Conservation (phyloP, 2,113 vertebrate genomes). For the Notiomystis cincta region DNA sequence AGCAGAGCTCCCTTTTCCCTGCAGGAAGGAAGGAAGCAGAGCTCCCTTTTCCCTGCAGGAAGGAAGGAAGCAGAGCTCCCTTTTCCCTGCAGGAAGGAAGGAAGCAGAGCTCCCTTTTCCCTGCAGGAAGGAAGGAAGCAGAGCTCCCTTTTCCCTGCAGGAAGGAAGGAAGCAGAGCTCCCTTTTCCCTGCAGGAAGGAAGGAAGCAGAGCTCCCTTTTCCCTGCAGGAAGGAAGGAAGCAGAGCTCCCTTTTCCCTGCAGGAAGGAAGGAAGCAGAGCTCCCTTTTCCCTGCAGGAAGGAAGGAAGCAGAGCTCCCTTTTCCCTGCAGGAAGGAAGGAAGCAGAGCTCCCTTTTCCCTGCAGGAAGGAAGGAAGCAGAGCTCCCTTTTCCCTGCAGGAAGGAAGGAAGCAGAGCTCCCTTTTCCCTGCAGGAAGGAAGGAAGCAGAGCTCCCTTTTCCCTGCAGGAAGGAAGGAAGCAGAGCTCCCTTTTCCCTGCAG, state of each 20-base stretch:
- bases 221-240: constrained; percentile 17
- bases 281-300: constrained; percentile 3
- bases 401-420: constrained; percentile 33
- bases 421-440: background rate
- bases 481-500: background rate
- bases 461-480: constrained; percentile 27
- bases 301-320: constrained; percentile 22
- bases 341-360: background rate
- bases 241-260: background rate
- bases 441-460: background rate
- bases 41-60: background rate
- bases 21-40: constrained; percentile 35
- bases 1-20: background rate
- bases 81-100: background rate
- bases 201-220: constrained; percentile 8
- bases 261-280: constrained; percentile 36
- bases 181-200: constrained; percentile 5
- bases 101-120: background rate
- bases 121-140: constrained; percentile 27
- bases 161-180: constrained; percentile 32
- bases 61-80: constrained; percentile 33
- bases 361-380: constrained; percentile 35
- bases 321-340: constrained; percentile 9
- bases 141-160: background rate
- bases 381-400: background rate